These are phyloP conservation scores for Athetis lepigone DNA, from an alignment of 2,888 invertebrate species.

Conservation along the genomic window DNA sequence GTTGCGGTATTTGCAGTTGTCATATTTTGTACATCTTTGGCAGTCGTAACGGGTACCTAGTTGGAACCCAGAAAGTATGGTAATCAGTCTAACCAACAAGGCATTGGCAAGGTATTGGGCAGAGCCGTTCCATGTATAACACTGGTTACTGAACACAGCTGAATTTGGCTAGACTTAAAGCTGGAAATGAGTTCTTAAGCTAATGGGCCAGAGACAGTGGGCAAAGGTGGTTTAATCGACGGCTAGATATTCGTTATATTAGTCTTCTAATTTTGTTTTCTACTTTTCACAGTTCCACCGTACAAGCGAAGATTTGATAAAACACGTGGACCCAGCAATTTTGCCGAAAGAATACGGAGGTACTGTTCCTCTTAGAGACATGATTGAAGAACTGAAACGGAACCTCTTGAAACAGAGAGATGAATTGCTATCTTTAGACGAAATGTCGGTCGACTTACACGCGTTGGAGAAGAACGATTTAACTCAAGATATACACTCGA, in stretches of 20 bases:
- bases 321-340: slow-evolving; percentile 93
- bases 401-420: slow-evolving; percentile 92
- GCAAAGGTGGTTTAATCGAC: background rate
- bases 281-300: slow-evolving; percentile 92
- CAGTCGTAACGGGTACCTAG: too few species aligned
- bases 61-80: too few species aligned
- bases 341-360: slow-evolving; percentile 97
- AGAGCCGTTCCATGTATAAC: too few species aligned
- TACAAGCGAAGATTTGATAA: slow-evolving; percentile 93
- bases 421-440: slow-evolving; percentile 93
- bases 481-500: slow-evolving; percentile 93
- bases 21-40: too few species aligned
- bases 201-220: too few species aligned
- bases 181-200: too few species aligned
- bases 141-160: too few species aligned
- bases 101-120: too few species aligned
- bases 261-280: slow-evolving; percentile 2
- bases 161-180: too few species aligned
- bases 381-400: slow-evolving; percentile 94
- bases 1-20: too few species aligned
- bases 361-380: slow-evolving; percentile 94
- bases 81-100: too few species aligned
- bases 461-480: slow-evolving; percentile 91
- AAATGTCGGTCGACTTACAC: slow-evolving; percentile 93
- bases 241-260: background rate